phyloP scores from a whole-genome alignment of 2,888 invertebrate species.

The Achlya flavicornis region DNA sequence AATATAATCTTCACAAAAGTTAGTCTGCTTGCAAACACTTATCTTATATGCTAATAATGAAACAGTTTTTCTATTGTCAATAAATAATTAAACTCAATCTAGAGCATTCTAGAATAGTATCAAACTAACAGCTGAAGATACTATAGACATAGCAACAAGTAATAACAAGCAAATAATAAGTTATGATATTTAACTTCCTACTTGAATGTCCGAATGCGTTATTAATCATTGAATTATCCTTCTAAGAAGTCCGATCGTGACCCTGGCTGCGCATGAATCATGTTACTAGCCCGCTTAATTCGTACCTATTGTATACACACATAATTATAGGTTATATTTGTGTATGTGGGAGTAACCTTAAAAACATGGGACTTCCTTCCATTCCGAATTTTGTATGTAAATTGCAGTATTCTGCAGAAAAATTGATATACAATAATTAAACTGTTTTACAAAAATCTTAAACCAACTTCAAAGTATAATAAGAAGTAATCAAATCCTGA shows the following conservation, averaged over 20 bases:
- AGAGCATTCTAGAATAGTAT: no score
- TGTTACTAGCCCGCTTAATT: conserved; percentile 20
- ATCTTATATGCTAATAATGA: no score
- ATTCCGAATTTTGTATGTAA: not conserved
- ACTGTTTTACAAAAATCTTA: no score
- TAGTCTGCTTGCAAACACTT: no score
- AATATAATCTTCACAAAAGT: no score
- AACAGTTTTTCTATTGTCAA: no score
- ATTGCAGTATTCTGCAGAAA: not conserved
- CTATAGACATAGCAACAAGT: no score
- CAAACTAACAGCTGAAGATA: no score
- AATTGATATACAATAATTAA: no score
- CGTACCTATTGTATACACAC: not conserved
- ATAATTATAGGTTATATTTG: not conserved
- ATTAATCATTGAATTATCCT: conserved; percentile 49
- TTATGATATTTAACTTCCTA: conserved; percentile 35
- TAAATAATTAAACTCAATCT: no score
- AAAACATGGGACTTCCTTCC: not conserved
- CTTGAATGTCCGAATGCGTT: conserved; percentile 37
- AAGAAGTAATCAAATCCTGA: no score
- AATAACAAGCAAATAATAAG: conserved; percentile 8
- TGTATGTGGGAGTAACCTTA: conserved; percentile 7
- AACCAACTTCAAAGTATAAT: no score
- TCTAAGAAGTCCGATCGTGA: conserved; percentile 48
- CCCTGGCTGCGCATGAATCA: conserved; percentile 41